Conservation (phyloP, 2,888 invertebrate genomes). For the Drepana falcataria region DNA sequence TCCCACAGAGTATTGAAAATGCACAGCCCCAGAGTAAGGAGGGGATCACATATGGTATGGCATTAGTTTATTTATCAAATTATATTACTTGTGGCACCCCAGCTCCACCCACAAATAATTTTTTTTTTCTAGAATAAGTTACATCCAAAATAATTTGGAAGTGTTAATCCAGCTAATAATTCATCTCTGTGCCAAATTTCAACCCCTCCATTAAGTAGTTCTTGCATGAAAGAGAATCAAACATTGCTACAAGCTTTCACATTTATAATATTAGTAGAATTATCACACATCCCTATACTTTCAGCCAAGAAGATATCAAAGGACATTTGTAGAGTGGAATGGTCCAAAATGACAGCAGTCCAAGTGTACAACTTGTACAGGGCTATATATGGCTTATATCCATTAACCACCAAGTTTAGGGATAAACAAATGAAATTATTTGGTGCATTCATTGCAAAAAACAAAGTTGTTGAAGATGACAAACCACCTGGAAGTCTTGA, state of each 20-base stretch:
- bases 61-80: neutral
- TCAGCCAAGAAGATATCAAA: slow-evolving; percentile 86
- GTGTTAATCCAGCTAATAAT: too few species aligned
- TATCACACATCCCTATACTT: slow-evolving; percentile 28
- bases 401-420: slow-evolving; percentile 80
- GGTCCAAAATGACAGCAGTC: slow-evolving; percentile 80
- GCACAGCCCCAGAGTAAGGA: slow-evolving; percentile 80
- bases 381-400: slow-evolving; percentile 82
- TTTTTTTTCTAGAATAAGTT: too few species aligned
- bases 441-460: slow-evolving; percentile 64
- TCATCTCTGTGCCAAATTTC: too few species aligned
- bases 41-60: slow-evolving; percentile 84
- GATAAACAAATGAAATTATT: slow-evolving; percentile 81
- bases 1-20: slow-evolving; percentile 79
- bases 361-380: slow-evolving; percentile 85
- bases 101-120: too few species aligned
- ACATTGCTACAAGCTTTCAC: too few species aligned
- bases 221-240: too few species aligned
- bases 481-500: slow-evolving; percentile 77
- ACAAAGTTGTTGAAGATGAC: slow-evolving; percentile 26
- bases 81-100: too few species aligned
- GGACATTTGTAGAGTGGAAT: slow-evolving; percentile 80
- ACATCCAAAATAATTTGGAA: too few species aligned
- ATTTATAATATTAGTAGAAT: neutral
- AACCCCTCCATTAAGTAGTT: too few species aligned